Evolutionary conservation across 2,797 vertebrate genomes (phyloP).

Genomic region (Darevskia nairensis): DNA sequence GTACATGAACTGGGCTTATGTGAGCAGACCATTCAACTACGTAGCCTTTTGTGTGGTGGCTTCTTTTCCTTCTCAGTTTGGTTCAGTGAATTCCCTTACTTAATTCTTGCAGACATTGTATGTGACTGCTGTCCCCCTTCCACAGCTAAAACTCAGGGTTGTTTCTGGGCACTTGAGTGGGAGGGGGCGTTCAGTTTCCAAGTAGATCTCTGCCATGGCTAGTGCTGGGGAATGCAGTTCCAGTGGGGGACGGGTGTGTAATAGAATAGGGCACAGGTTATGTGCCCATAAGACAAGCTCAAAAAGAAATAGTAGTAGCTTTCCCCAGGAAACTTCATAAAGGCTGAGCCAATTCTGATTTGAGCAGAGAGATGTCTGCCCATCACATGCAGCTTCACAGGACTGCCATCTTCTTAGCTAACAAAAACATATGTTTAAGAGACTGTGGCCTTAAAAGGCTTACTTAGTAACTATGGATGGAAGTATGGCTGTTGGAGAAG

Average conservation of each 20-base stretch:
- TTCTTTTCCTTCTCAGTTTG: background rate
- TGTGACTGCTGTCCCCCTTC: background rate
- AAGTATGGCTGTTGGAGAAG: no score
- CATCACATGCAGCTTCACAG: background rate
- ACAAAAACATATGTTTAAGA: background rate
- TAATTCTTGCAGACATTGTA: background rate
- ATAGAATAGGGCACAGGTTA: no score
- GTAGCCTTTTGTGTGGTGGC: background rate
- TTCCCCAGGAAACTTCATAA: background rate
- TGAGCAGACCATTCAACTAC: background rate
- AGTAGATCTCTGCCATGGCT: background rate
- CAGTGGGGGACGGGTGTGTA: no score
- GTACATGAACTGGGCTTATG: background rate
- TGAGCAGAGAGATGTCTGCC: background rate
- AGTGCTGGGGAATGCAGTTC: no score
- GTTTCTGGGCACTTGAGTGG: background rate
- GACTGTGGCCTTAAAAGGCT: background rate
- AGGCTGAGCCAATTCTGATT: background rate
- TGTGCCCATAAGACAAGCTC: background rate
- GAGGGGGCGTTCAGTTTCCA: background rate
- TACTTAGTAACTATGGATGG: background rate
- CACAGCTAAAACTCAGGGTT: background rate
- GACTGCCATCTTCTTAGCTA: background rate
- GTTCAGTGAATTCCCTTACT: background rate
- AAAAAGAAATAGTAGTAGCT: background rate